phyloP scores from a whole-genome alignment of 2,888 invertebrate species.

The Pyralis farinalis region DNA sequence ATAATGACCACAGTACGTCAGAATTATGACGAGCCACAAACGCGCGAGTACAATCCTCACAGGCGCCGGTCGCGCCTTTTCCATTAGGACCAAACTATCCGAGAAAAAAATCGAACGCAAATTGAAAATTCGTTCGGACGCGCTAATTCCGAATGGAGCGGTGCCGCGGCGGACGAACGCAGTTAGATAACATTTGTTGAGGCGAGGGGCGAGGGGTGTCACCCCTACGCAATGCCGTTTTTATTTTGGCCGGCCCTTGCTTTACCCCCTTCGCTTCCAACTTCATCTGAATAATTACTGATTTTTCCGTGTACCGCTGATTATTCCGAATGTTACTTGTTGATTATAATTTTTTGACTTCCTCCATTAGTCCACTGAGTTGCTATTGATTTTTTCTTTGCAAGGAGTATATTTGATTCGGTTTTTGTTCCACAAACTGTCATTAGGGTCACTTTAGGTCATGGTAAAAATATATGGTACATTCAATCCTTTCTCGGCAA shows the following conservation, averaged over 20 bases:
- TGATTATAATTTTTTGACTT: slow-evolving; percentile 75
- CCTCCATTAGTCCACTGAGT: slow-evolving; percentile 58
- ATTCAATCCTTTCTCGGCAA: too few species aligned
- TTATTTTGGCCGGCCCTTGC: slow-evolving; percentile 79
- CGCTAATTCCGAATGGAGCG: slow-evolving; percentile 70
- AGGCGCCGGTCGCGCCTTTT: slow-evolving; percentile 50
- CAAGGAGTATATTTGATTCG: too few species aligned
- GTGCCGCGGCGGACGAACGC: slow-evolving; percentile 66
- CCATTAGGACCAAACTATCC: slow-evolving; percentile 66
- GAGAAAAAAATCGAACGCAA: slow-evolving; percentile 68
- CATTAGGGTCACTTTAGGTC: too few species aligned
- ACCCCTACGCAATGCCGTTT: slow-evolving; percentile 80
- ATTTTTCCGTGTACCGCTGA: slow-evolving; percentile 81
- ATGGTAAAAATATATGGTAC: too few species aligned
- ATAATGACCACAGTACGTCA: slow-evolving; percentile 66
- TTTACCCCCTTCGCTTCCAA: slow-evolving; percentile 77
- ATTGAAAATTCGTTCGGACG: slow-evolving; percentile 72
- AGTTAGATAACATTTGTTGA: slow-evolving; percentile 81
- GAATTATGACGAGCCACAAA: slow-evolving; percentile 38
- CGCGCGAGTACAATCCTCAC: slow-evolving; percentile 33
- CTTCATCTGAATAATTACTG: slow-evolving; percentile 82
- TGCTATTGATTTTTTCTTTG: slow-evolving; percentile 43
- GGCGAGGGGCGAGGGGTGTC: slow-evolving; percentile 65
- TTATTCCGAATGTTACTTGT: slow-evolving; percentile 80
- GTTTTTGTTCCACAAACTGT: too few species aligned